Evolutionary conservation across 64 coral and sea anemone species (phyloP).

Genomic region (Hydrozoanthus tunicans): DNA sequence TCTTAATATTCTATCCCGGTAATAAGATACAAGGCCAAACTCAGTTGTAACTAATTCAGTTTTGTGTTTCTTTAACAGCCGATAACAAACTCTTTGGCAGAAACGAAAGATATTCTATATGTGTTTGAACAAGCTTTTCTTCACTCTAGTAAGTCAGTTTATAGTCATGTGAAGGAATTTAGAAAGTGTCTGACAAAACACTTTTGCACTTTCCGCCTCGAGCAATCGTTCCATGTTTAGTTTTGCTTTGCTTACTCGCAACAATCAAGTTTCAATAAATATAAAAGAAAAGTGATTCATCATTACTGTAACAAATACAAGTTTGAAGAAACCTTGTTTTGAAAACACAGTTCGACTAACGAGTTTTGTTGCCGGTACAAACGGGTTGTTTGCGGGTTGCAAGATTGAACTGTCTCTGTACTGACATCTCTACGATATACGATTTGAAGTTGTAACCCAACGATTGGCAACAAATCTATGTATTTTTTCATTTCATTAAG

Average conservation of each 20-base stretch:
- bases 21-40: too few species aligned
- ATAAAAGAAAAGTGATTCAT: not conserved
- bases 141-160: too few species aligned
- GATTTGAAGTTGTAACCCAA: not conserved
- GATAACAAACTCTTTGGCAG: too few species aligned
- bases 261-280: not conserved
- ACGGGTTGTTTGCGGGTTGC: conserved; percentile 5
- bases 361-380: not conserved
- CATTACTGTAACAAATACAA: conserved; percentile 15
- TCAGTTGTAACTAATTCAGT: too few species aligned
- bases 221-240: not conserved
- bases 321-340: conserved; percentile 7
- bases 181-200: not conserved
- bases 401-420: not conserved
- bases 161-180: too few species aligned
- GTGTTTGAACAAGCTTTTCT: too few species aligned
- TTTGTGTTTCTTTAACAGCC: too few species aligned
- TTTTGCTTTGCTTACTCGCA: not conserved
- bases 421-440: too few species aligned
- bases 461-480: not conserved
- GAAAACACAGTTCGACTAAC: not conserved
- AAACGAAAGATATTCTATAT: too few species aligned
- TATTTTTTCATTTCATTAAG: not conserved
- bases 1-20: too few species aligned
- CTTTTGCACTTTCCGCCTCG: not conserved